phyloP scores from a whole-genome alignment of 2,888 invertebrate species.

The Eupithecia pulchellata region DNA sequence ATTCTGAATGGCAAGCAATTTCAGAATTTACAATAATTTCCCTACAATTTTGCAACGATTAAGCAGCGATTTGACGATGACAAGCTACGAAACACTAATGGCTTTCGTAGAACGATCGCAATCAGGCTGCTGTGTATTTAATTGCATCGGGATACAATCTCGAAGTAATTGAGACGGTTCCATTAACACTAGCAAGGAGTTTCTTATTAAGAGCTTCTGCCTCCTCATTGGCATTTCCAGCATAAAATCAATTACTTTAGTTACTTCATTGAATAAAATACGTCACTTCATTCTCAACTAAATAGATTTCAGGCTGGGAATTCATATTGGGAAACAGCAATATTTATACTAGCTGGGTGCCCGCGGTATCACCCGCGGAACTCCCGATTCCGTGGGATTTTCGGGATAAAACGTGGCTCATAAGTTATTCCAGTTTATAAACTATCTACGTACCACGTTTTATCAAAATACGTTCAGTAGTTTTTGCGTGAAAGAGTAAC shows the following conservation, averaged over 20 bases:
- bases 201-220: not conserved
- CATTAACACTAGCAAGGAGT: not conserved
- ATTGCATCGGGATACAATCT: slow-evolving; percentile 20
- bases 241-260: not conserved
- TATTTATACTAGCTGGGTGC: too few relatives aligned
- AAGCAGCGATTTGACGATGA: not conserved
- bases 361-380: too few relatives aligned
- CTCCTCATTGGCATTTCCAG: not conserved
- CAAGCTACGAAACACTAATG: not conserved
- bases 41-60: not conserved
- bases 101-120: not conserved
- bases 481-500: too few relatives aligned
- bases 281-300: not conserved
- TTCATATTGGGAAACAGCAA: too few relatives aligned
- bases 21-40: not conserved
- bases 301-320: too few relatives aligned
- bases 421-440: too few relatives aligned
- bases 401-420: too few relatives aligned
- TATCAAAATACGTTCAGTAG: too few relatives aligned
- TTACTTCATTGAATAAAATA: not conserved
- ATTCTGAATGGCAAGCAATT: not conserved
- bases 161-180: slow-evolving; percentile 17
- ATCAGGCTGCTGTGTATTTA: not conserved
- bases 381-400: too few relatives aligned
- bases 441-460: too few relatives aligned